phyloP scores from a whole-genome alignment of 2,797 vertebrate species.

The Adrianichthys oophorus region DNA sequence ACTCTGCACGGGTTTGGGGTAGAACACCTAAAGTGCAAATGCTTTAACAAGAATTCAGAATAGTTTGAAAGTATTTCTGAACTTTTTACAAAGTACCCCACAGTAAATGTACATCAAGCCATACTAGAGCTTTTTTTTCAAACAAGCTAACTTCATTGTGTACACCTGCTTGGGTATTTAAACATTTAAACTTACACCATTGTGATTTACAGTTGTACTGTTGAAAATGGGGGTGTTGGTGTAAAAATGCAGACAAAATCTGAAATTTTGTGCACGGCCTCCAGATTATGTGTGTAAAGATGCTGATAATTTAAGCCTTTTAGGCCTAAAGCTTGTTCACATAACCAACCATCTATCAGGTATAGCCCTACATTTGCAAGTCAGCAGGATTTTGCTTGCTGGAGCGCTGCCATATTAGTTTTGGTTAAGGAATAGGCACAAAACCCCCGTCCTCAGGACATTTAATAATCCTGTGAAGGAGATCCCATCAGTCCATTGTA shows the following conservation, averaged over 20 bases:
- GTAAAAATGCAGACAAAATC: slow-evolving; percentile 5
- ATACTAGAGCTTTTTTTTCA: neutral
- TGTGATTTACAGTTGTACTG: too few species aligned
- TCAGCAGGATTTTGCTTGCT: too few species aligned
- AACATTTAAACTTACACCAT: too few species aligned
- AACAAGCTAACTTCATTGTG: neutral
- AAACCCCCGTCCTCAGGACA: too few species aligned
- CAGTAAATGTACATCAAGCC: neutral
- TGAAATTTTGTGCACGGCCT: neutral
- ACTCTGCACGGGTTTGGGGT: neutral
- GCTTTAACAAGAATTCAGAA: neutral
- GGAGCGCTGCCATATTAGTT: too few species aligned
- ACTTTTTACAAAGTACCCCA: slow-evolving; percentile 1
- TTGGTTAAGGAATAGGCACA: too few species aligned
- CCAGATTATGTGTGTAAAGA: neutral
- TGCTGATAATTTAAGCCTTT: neutral
- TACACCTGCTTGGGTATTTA: too few species aligned
- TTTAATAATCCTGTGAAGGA: too few species aligned
- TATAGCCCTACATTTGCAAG: too few species aligned
- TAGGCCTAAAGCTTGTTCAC: neutral
- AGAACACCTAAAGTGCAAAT: neutral
- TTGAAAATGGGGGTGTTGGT: neutral
- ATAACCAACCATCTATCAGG: neutral
- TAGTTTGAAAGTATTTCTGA: neutral
- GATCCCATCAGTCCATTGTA: too few species aligned